Base-by-base conservation (phyloP, 2,888 invertebrate genomes). In the Hyppa rectilinea region DNA sequence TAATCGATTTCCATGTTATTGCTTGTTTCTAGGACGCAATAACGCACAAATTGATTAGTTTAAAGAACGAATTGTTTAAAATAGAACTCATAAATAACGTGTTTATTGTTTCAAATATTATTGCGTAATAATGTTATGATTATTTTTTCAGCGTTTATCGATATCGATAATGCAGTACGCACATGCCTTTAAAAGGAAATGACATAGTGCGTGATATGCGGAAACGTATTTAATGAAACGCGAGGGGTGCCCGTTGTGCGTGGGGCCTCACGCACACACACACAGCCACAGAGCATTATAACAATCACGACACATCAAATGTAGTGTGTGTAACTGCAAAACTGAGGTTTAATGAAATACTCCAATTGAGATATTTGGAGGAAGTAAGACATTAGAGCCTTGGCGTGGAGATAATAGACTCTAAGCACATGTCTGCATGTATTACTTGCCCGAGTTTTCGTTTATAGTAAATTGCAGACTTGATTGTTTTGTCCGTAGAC, bases 171-270 rank as follows among this genome's bases (percentile, higher is more conserved):
- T 23, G 29, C 40, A 55, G 53, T 47, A 20, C 43, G 71, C 81
- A 81, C 93, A 83, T 82, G 88, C 87, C 94, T 94, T 92, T 40
- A 55, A 90, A 85, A 92, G 95, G 95, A 95, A 95, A 96, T 95
- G 95, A 95, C 95, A 95, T 93, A 95, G 95, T 94, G 95, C 93
- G 95, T 96, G 96, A 96, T 96, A 95, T 93, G 95, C 96, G 95
- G 95, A 96, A 95, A 95, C 92, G 94, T 94, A 95, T 95, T 95
- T 95, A 95, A 95, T 95, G 93, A 95, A 96, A 95, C 91, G 90
- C 91, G 93, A 95, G 95, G 95, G 95, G 94, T 92, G 91, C 90
- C 87, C 82, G 82, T 85, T 83, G 88, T 88, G 89, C 88, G 90
- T 92, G 91, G 91, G 93, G 89, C 88, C 88, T 76, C 87, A 89